Conservation (phyloP, 2,797 vertebrate genomes). For the Neosalanx taihuensis region DNA sequence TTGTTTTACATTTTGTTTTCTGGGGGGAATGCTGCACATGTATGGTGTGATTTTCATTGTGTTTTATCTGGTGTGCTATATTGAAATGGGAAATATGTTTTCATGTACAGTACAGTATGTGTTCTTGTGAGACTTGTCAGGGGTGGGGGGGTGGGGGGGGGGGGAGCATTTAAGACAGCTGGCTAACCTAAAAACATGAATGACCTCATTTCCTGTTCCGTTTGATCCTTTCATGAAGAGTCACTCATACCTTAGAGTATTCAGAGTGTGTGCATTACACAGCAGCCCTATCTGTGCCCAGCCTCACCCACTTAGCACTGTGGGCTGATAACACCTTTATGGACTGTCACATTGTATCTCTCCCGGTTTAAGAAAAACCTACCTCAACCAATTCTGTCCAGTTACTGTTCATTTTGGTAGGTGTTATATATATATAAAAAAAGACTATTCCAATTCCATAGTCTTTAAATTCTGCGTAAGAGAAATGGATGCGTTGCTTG, state of each 20-base stretch:
- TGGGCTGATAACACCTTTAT: slow-evolving; percentile 24
- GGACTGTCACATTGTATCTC: background rate
- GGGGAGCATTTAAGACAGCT: slow-evolving; percentile 41
- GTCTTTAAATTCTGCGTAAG: background rate
- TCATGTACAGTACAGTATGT: slow-evolving; percentile 51
- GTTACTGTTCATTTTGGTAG: slow-evolving; percentile 1
- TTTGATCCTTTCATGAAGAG: slow-evolving; percentile 32
- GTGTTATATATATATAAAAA: slow-evolving; percentile 24
- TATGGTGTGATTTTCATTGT: slow-evolving; percentile 56
- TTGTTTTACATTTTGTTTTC: slow-evolving; percentile 56
- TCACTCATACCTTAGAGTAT: slow-evolving; percentile 48
- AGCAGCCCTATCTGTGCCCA: slow-evolving; percentile 11
- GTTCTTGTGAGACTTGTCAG: slow-evolving; percentile 36
- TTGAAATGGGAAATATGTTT: slow-evolving; percentile 51
- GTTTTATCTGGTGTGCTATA: slow-evolving; percentile 56
- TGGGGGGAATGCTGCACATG: slow-evolving; percentile 63
- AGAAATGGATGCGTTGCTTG: slow-evolving; percentile 9
- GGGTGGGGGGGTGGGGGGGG: background rate
- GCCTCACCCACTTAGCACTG: slow-evolving; percentile 9
- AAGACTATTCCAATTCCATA: background rate
- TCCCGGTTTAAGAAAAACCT: slow-evolving; percentile 39
- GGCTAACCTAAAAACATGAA: slow-evolving; percentile 32
- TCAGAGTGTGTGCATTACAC: slow-evolving; percentile 50
- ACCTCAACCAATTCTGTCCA: slow-evolving; percentile 36
- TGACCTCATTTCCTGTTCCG: slow-evolving; percentile 51